Evolutionary conservation across 2,888 invertebrate species (phyloP).

Genomic region (Melikaiella ostensackeni): DNA sequence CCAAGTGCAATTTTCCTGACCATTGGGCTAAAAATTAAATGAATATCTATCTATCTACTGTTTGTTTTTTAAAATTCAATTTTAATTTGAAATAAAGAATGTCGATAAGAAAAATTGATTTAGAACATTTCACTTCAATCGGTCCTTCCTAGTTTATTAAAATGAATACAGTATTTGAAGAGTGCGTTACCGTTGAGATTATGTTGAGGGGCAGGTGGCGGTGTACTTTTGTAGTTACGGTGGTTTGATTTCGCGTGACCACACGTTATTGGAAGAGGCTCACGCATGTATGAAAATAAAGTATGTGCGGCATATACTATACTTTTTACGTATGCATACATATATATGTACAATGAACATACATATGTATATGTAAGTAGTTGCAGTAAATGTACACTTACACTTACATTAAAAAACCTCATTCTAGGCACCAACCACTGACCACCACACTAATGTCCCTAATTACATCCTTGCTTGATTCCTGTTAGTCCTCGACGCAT

Average conservation of each 20-base stretch:
- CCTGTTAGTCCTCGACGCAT: slow-evolving; percentile 58
- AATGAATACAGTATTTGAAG: slow-evolving; percentile 68
- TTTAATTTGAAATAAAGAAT: not conserved
- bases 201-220: slow-evolving; percentile 63
- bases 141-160: slow-evolving; percentile 56
- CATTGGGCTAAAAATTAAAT: too few relatives aligned
- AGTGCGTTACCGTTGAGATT: slow-evolving; percentile 61
- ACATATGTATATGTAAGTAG: too few relatives aligned
- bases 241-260: slow-evolving; percentile 71
- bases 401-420: not conserved
- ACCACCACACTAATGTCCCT: slow-evolving; percentile 62
- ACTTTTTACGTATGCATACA: too few relatives aligned
- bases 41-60: too few relatives aligned
- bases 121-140: not conserved
- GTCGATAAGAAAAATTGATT: not conserved
- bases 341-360: too few relatives aligned
- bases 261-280: slow-evolving; percentile 57
- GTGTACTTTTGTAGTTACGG: slow-evolving; percentile 61
- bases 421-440: slow-evolving; percentile 51
- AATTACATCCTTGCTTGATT: slow-evolving; percentile 65
- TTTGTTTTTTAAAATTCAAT: not conserved
- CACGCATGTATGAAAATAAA: slow-evolving; percentile 39
- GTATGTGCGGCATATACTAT: too few relatives aligned
- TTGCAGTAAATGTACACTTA: slow-evolving; percentile 38
- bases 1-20: too few relatives aligned